Evolutionary conservation across 2,797 vertebrate species (phyloP).

Genomic region (Acomys russatus): DNA sequence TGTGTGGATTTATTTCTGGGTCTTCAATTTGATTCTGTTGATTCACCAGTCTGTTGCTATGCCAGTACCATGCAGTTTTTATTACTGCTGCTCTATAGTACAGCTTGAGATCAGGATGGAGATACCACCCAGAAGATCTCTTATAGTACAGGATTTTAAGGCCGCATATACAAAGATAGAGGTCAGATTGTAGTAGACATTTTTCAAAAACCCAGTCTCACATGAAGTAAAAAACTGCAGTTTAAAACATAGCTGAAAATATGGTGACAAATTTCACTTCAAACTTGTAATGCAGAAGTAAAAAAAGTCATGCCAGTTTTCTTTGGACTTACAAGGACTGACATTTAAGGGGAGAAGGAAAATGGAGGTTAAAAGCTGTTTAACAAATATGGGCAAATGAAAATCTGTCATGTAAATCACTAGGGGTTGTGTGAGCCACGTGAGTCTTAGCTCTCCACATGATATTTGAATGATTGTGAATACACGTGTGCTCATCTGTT

Average conservation of each 20-base stretch:
- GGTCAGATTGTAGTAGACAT: background rate
- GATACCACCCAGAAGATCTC: no score
- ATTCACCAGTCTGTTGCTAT: no score
- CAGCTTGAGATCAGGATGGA: no score
- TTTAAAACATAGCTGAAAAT: background rate
- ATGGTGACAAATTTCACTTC: constrained; percentile 56
- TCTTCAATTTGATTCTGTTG: no score
- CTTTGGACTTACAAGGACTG: constrained; percentile 55
- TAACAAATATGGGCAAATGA: constrained; percentile 51
- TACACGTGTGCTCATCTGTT: constrained; percentile 56
- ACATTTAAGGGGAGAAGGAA: constrained; percentile 58
- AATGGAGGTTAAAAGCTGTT: constrained; percentile 65
- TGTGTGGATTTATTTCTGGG: no score
- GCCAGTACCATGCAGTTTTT: no score
- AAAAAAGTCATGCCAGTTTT: constrained; percentile 37
- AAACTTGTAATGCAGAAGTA: constrained; percentile 46
- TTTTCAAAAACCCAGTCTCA: background rate
- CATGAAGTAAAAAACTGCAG: background rate
- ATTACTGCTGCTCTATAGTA: no score
- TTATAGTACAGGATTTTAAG: background rate
- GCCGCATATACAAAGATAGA: background rate
- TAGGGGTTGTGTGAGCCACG: background rate
- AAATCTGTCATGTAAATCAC: constrained; percentile 54
- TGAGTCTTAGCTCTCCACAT: background rate
- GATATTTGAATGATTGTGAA: constrained; percentile 65